Base-by-base conservation (phyloP, 2,113 vertebrate species). In the Aptenodytes patagonicus region DNA sequence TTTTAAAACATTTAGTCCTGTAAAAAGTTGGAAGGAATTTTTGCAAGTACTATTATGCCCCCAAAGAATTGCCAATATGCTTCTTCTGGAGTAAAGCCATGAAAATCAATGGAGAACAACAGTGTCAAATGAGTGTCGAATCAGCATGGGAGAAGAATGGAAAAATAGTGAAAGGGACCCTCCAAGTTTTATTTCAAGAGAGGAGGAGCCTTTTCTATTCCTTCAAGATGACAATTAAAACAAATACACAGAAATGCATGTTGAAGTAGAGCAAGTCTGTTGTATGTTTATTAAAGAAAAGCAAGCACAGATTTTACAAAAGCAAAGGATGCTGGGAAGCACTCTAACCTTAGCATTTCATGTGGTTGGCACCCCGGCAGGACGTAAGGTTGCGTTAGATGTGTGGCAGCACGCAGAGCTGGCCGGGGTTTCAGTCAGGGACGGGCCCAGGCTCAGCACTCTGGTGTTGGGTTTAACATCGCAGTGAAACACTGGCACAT, bases 301-400 rank as follows among this genome's bases (percentile, higher is more conserved):
- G n/a, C 11, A 61, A 76, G 62, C 6, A 2, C 40, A 54, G 25
- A 15, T 69, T 61, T 38, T 17, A 16, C 60, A 61, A 61, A 38
- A 61, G n/a, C n/a, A 61, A 61, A 26, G 38, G 60, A 17, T 26
- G n/a, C 16, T 76, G 51, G n/a, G 32, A 38, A 46, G 52, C 54
- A 16, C 36, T 58, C 44, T 66, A 57, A 49, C 28, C 49, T 36
- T 65, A 88, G 38, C 47, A 13, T 26, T 68, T 31, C 0, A 0
- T 65, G 14, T 51, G 6, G 3, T 11, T 4, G 10, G 21, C 54
- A n/a, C 7, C 58, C 55, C 32, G 47, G n/a, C 34, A 64, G 57
- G 64, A 20, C 32, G 2, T 0, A 2, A 2, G 12, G 11, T 20
- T 70, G 47, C 17, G 3, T 49, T 60, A 13, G 29, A 13, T 15